Evolutionary conservation across 2,888 invertebrate species (phyloP).

Genomic region (Sicus ferrugineus): DNA sequence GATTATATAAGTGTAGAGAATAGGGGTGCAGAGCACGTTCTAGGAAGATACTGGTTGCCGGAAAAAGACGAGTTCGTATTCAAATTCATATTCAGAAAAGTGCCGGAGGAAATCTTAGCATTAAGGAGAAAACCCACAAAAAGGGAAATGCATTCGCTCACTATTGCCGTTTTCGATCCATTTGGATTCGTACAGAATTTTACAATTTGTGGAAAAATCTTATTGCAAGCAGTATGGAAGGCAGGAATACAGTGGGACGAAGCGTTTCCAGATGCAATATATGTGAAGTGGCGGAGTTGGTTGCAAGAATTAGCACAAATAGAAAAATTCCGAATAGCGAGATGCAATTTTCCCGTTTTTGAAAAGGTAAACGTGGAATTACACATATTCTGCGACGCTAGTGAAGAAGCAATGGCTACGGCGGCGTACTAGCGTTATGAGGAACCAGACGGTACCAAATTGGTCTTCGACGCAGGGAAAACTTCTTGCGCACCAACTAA

Average conservation of each 20-base stretch:
- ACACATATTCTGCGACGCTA: conserved; percentile 16
- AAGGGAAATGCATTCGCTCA: conserved; percentile 32
- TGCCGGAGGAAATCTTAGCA: conserved; percentile 23
- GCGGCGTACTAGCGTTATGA: conserved; percentile 10
- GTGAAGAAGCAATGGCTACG: conserved; percentile 5
- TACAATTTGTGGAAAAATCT: conserved; percentile 32
- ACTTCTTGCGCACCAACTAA: not conserved
- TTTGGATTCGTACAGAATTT: conserved; percentile 32
- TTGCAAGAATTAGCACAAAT: conserved; percentile 22
- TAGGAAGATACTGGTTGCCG: conserved; percentile 35
- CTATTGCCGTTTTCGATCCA: conserved; percentile 35
- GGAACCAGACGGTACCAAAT: not conserved
- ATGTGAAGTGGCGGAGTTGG: conserved; percentile 27
- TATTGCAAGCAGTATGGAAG: conserved; percentile 37
- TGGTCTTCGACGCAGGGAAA: conserved; percentile 1
- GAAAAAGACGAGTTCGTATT: conserved; percentile 24
- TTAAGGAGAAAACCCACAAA: conserved; percentile 34
- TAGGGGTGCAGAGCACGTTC: not conserved
- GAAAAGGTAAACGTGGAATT: not conserved
- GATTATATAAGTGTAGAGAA: not conserved
- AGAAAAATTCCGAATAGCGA: conserved; percentile 31
- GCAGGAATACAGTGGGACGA: conserved; percentile 35
- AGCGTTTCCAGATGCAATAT: conserved; percentile 29
- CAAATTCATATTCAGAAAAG: conserved; percentile 29
- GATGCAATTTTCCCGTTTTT: conserved; percentile 36